Percentiles rank a stretch among this genome's conserved stretches.
phyloP scores from a whole-genome alignment of 2,888 invertebrate species.

The Campaea margaritaria region DNA sequence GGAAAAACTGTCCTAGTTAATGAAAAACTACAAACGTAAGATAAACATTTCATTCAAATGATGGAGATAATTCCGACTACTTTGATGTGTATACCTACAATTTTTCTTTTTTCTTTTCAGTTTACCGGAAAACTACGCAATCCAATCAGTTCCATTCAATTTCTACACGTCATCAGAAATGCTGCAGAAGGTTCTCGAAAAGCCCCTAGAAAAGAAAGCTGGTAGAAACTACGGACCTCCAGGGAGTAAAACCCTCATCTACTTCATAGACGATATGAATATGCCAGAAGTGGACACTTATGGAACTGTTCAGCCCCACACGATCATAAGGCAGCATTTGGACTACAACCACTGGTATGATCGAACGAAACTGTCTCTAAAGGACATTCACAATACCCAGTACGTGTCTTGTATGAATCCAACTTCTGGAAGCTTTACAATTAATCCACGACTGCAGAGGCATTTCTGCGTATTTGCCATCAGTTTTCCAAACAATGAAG shows the following conservation, averaged over 20 bases:
- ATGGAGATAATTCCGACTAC: neutral
- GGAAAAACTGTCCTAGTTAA: slow-evolving; percentile 96
- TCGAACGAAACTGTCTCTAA: slow-evolving; percentile 93
- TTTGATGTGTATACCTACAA: neutral
- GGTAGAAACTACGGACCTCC: slow-evolving; percentile 98
- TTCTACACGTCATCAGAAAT: slow-evolving; percentile 98
- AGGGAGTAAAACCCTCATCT: slow-evolving; percentile 96
- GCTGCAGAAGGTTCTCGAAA: slow-evolving; percentile 96
- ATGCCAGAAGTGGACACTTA: slow-evolving; percentile 97
- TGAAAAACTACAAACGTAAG: slow-evolving; percentile 87
- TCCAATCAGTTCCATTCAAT: slow-evolving; percentile 97
- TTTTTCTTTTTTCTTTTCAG: slow-evolving; percentile 53
- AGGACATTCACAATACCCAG: slow-evolving; percentile 98
- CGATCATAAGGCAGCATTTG: slow-evolving; percentile 96
- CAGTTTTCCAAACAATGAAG: slow-evolving; percentile 92
- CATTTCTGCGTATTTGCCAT: slow-evolving; percentile 96
- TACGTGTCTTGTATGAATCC: slow-evolving; percentile 99
- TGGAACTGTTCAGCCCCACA: slow-evolving; percentile 98
- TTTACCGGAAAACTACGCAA: slow-evolving; percentile 93
- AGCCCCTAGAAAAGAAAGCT: slow-evolving; percentile 98
- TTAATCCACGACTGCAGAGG: slow-evolving; percentile 96
- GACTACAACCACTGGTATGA: slow-evolving; percentile 98
- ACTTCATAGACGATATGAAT: slow-evolving; percentile 99
- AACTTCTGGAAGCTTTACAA: slow-evolving; percentile 98
- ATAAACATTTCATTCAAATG: neutral